A percentile compares a stretch with the other conserved stretches of the same genome.
phyloP scores from a whole-genome alignment of 2,113 vertebrate genomes.

The Tautogolabrus adspersus region DNA sequence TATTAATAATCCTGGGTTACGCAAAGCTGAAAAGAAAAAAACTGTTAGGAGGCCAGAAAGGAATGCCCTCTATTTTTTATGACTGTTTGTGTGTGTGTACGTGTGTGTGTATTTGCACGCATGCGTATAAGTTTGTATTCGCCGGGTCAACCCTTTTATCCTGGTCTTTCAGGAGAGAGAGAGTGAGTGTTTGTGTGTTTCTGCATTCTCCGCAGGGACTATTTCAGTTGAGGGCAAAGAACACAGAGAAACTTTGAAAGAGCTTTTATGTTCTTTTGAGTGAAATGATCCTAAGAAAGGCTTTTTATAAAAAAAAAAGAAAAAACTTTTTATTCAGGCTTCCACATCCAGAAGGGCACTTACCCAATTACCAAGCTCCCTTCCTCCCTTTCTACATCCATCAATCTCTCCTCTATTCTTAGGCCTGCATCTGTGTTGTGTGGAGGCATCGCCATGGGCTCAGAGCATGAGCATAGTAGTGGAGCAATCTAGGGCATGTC shows the following conservation, averaged over 20 bases:
- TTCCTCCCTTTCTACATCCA: conserved; percentile 67
- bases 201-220: conserved; percentile 74
- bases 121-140: conserved; percentile 54
- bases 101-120: conserved; percentile 26
- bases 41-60: conserved; percentile 52
- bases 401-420: conserved; percentile 79
- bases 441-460: conserved; percentile 70
- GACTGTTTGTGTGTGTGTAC: conserved; percentile 44
- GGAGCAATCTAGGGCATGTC: conserved; percentile 69
- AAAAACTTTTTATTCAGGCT: conserved; percentile 65
- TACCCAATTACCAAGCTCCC: conserved; percentile 78
- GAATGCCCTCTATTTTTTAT: conserved; percentile 74
- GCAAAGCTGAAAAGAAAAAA: conserved; percentile 40
- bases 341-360: conserved; percentile 79
- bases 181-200: conserved; percentile 76
- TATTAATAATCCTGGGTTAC: conserved; percentile 74
- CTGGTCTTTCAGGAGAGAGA: conserved; percentile 69
- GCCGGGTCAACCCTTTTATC: conserved; percentile 81
- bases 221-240: conserved; percentile 78
- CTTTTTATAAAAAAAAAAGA: conserved; percentile 71
- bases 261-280: conserved; percentile 86
- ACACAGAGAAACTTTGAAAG: conserved; percentile 74
- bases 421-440: conserved; percentile 68
- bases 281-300: conserved; percentile 80
- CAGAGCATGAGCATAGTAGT: conserved; percentile 75